Conservation (phyloP, 2,888 invertebrate species). For the Didymodactylos carnosus region DNA sequence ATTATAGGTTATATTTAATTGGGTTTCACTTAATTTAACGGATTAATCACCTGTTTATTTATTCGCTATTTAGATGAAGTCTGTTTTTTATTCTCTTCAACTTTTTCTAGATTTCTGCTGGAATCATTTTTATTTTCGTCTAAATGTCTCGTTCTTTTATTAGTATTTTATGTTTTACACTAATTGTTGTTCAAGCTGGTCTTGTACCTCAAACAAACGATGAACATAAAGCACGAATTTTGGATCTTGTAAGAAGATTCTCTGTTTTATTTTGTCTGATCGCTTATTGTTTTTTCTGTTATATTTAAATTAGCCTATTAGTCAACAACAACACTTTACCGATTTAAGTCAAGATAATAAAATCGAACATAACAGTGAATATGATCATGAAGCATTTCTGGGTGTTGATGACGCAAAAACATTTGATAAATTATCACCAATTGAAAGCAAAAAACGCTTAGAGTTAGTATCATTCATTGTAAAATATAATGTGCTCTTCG, state of each 20-base stretch:
- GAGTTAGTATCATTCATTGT: conserved; percentile 10
- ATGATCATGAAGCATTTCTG: conserved; percentile 15
- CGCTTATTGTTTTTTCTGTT: no score
- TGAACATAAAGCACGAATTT: neutral
- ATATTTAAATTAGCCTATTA: conserved; percentile 33
- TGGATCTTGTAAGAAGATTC: neutral
- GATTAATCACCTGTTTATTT: no score
- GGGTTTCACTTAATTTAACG: no score
- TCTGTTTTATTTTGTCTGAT: no score
- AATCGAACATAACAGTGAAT: conserved; percentile 11
- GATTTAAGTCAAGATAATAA: conserved; percentile 2
- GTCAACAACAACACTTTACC: conserved; percentile 46
- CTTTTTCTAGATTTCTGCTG: no score
- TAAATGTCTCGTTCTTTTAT: no score
- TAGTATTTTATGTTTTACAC: no score
- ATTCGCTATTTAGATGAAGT: no score
- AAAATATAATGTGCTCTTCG: neutral
- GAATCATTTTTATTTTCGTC: no score
- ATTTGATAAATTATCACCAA: neutral
- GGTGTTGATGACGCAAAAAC: conserved; percentile 10
- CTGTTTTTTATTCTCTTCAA: no score
- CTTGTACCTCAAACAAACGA: neutral
- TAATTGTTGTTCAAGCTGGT: neutral
- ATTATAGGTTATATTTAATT: no score
- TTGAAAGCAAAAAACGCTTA: conserved; percentile 13